Percentiles rank a stretch among this genome's conserved stretches.
phyloP scores from a whole-genome alignment of 2,113 vertebrate species.

The Periophthalmodon schlosseri region DNA sequence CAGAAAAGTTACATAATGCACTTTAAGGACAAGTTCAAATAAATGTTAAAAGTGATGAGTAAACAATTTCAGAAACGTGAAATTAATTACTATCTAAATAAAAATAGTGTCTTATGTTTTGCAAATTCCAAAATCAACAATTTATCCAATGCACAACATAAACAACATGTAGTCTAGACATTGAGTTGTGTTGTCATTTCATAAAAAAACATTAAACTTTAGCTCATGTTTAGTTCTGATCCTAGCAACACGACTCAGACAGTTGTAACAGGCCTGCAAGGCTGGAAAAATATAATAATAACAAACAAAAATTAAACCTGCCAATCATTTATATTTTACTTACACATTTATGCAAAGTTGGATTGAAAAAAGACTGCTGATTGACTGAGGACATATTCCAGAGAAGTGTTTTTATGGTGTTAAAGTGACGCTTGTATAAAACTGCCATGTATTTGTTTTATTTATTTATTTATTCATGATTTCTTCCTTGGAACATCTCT shows the following conservation, averaged over 20 bases:
- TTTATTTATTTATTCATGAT: background rate
- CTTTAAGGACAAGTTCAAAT: too few relatives aligned
- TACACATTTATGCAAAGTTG: background rate
- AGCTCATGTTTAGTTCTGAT: background rate
- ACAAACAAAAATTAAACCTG: background rate
- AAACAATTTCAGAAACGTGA: background rate
- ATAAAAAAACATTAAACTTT: background rate
- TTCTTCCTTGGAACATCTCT: slow-evolving; percentile 7
- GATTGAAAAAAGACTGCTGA: background rate
- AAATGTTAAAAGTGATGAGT: background rate
- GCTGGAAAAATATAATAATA: background rate
- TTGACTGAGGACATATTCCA: background rate
- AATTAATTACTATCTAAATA: background rate
- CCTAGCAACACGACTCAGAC: background rate
- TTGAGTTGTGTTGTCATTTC: background rate
- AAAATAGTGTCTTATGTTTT: background rate
- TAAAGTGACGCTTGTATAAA: background rate
- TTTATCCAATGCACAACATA: background rate
- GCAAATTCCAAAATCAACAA: background rate
- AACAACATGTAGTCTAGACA: background rate
- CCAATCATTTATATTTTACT: background rate
- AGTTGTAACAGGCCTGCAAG: background rate
- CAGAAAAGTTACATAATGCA: too few relatives aligned
- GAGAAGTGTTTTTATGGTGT: background rate
- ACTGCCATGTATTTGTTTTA: background rate